Conservation (phyloP, 2,888 invertebrate genomes). For the Nemotelus pantherinus region DNA sequence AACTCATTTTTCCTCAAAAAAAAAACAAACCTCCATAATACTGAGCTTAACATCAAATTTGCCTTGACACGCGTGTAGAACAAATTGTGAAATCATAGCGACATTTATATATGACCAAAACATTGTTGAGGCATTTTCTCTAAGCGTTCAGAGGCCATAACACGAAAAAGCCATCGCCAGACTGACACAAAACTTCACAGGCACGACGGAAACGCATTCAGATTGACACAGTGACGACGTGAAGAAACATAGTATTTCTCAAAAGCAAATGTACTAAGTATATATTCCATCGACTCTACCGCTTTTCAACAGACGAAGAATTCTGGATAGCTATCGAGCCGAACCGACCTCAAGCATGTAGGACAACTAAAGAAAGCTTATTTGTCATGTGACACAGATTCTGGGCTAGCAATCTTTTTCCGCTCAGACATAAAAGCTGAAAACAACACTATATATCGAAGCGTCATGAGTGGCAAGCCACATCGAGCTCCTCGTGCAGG, state of each 20-base stretch:
- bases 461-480: neutral
- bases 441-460: neutral
- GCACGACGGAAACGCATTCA: neutral
- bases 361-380: conserved; percentile 7
- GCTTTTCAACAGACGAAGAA: neutral
- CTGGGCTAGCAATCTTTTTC: neutral
- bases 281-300: neutral
- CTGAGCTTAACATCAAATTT: too few relatives aligned
- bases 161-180: too few relatives aligned
- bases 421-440: neutral
- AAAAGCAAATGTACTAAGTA: neutral
- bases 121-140: too few relatives aligned
- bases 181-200: neutral
- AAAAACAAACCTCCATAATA: too few relatives aligned
- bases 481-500: too few relatives aligned
- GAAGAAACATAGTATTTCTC: neutral
- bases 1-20: too few relatives aligned
- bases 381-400: conserved; percentile 11
- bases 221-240: neutral
- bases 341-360: neutral
- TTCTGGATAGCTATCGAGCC: neutral
- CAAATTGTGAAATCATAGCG: too few relatives aligned
- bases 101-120: too few relatives aligned
- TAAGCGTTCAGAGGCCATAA: too few relatives aligned
- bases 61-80: too few relatives aligned